Evolutionary conservation across 2,888 invertebrate species (phyloP).

Genomic region (Vanessa cardui): DNA sequence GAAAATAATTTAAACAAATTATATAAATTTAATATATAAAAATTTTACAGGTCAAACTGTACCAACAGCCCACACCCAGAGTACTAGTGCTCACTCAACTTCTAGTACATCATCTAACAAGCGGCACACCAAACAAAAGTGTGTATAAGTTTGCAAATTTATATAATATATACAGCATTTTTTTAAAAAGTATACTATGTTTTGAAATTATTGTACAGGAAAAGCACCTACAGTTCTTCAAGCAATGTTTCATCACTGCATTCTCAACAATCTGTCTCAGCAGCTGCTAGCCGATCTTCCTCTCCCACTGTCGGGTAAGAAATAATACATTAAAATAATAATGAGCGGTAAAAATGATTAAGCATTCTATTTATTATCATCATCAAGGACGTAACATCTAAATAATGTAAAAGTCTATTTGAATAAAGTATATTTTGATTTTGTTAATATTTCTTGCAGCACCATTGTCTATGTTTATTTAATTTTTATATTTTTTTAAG

Average conservation of each 20-base stretch:
- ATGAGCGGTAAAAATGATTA: too few species aligned
- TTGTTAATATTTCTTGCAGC: too few species aligned
- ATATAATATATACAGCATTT: neutral
- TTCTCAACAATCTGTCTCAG: slow-evolving; percentile 59
- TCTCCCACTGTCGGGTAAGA: slow-evolving; percentile 75
- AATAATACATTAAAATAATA: neutral
- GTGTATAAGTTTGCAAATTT: slow-evolving; percentile 40
- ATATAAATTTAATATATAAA: too few species aligned
- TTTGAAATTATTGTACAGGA: slow-evolving; percentile 50
- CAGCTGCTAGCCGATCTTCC: slow-evolving; percentile 71
- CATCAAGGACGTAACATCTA: neutral
- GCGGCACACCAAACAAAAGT: slow-evolving; percentile 73
- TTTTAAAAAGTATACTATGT: neutral
- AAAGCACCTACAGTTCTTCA: slow-evolving; percentile 64
- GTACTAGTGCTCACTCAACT: slow-evolving; percentile 62
- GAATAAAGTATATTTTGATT: too few species aligned
- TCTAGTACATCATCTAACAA: slow-evolving; percentile 62
- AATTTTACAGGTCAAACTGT: slow-evolving; percentile 58
- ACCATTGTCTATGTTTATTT: too few species aligned
- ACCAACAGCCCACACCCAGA: slow-evolving; percentile 58
- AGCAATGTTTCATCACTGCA: slow-evolving; percentile 55
- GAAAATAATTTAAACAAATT: too few species aligned
- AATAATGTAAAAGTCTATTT: too few species aligned
- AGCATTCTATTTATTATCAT: too few species aligned
- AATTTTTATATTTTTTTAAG: too few species aligned